A percentile compares a stretch with the other conserved stretches of the same genome.
These are phyloP conservation scores for Albula goreensis DNA, from an alignment of 2,113 vertebrate species.

Conservation along the genomic window DNA sequence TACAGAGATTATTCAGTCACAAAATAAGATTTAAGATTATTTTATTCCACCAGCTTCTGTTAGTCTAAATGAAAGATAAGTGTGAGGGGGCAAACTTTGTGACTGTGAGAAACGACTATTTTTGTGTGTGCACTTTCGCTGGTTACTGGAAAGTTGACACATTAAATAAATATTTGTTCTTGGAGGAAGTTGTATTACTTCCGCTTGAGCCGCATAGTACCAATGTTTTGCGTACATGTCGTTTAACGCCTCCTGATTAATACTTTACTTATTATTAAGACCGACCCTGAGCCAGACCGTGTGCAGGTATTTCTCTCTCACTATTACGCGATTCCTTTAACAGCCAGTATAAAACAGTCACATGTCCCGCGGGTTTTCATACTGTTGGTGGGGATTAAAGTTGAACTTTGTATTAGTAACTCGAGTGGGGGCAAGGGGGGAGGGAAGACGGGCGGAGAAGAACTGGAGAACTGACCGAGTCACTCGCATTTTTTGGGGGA, in stretches of 20 bases:
- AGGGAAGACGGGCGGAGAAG: neutral
- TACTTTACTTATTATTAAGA: slow-evolving; percentile 29
- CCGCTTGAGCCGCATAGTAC: neutral
- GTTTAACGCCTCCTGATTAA: neutral
- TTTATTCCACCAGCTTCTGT: no score
- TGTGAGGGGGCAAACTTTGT: neutral
- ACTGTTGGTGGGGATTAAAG: slow-evolving; percentile 33
- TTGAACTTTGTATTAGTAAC: slow-evolving; percentile 66
- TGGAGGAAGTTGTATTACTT: slow-evolving; percentile 9
- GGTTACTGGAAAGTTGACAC: neutral
- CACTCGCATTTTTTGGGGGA: neutral
- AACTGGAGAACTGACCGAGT: neutral
- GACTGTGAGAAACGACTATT: neutral
- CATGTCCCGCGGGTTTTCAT: slow-evolving; percentile 42
- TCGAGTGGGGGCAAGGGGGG: slow-evolving; percentile 15
- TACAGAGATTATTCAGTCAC: neutral
- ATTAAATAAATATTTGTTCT: neutral
- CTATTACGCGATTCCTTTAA: neutral
- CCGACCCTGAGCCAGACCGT: neutral
- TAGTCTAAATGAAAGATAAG: no score
- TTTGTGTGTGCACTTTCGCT: neutral
- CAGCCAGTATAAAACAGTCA: slow-evolving; percentile 35
- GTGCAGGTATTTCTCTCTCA: slow-evolving; percentile 1
- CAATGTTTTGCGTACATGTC: neutral
- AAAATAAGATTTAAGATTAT: neutral